A percentile compares a stretch with the other conserved stretches of the same genome.
These are phyloP conservation scores for Onychomys torridus DNA, from an alignment of 2,797 vertebrate genomes.

Conservation along the genomic window DNA sequence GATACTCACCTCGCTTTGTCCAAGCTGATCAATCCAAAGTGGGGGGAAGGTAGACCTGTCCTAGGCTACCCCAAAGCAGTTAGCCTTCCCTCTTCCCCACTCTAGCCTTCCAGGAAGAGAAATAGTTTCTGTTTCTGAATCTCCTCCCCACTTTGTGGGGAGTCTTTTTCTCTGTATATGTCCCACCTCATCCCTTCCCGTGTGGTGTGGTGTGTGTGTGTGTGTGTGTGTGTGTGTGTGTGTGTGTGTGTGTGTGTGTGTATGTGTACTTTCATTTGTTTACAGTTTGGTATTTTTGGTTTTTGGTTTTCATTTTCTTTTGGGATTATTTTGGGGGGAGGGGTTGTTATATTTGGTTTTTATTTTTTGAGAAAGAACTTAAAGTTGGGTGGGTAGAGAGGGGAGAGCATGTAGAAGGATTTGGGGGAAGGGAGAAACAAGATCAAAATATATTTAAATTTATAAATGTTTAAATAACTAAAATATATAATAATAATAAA, in stretches of 20 bases:
- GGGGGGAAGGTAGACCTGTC: background rate
- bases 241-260: too few relatives aligned
- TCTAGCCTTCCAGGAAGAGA: background rate
- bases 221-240: too few relatives aligned
- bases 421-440: background rate
- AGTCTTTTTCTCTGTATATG: background rate
- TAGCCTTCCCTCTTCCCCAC: background rate
- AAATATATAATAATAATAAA: background rate
- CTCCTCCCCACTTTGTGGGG: background rate
- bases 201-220: too few relatives aligned
- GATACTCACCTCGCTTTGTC: background rate
- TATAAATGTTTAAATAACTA: background rate
- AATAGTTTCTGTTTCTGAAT: background rate
- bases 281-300: too few relatives aligned
- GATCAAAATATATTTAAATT: background rate
- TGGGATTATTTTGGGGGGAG: too few relatives aligned
- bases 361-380: too few relatives aligned
- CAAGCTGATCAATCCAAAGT: background rate
- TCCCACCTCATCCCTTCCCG: background rate
- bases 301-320: too few relatives aligned
- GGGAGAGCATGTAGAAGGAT: too few relatives aligned
- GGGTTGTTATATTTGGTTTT: too few relatives aligned
- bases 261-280: too few relatives aligned
- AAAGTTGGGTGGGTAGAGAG: too few relatives aligned
- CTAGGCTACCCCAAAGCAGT: background rate